Percentiles rank a stretch among this genome's conserved stretches.
Evolutionary conservation across 2,888 invertebrate genomes (phyloP).

Genomic region (Ectemnius cavifrons): DNA sequence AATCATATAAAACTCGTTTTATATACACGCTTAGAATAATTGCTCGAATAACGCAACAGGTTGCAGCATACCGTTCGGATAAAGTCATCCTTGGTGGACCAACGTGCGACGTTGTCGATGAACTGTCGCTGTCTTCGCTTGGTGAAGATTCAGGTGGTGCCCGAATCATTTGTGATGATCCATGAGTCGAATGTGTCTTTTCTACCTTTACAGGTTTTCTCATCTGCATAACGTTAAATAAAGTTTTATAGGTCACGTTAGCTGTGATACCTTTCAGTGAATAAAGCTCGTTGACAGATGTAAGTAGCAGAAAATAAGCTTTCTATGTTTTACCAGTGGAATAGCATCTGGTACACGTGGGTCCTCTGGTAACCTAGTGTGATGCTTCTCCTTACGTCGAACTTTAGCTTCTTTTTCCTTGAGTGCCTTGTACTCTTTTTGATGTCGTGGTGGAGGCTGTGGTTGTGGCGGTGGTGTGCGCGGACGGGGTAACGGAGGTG

Average conservation of each 20-base stretch:
- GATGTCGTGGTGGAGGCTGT: conserved; percentile 79
- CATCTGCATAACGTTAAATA: conserved; percentile 64
- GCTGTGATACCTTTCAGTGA: background rate
- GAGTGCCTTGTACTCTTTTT: conserved; percentile 80
- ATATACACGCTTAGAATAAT: background rate
- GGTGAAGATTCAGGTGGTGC: conserved; percentile 80
- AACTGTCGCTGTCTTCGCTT: conserved; percentile 82
- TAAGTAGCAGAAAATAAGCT: conserved; percentile 16
- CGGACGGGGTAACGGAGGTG: conserved; percentile 78
- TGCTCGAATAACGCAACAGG: background rate
- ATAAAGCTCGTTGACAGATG: background rate
- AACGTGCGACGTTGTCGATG: conserved; percentile 81
- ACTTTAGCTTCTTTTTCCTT: conserved; percentile 74
- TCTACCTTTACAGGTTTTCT: conserved; percentile 75
- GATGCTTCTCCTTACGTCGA: conserved; percentile 73
- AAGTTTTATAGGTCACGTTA: conserved; percentile 4
- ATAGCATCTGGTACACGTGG: conserved; percentile 75
- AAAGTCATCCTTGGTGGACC: conserved; percentile 84
- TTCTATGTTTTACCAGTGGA: conserved; percentile 69
- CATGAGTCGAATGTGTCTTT: conserved; percentile 71
- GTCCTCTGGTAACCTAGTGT: conserved; percentile 71
- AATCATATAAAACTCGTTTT: conserved; percentile 2
- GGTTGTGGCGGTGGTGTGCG: conserved; percentile 81
- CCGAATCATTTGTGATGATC: conserved; percentile 66
- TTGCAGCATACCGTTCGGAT: conserved; percentile 82